Evolutionary conservation across 2,113 vertebrate genomes (phyloP).

Genomic region (Peromyscus leucopus): DNA sequence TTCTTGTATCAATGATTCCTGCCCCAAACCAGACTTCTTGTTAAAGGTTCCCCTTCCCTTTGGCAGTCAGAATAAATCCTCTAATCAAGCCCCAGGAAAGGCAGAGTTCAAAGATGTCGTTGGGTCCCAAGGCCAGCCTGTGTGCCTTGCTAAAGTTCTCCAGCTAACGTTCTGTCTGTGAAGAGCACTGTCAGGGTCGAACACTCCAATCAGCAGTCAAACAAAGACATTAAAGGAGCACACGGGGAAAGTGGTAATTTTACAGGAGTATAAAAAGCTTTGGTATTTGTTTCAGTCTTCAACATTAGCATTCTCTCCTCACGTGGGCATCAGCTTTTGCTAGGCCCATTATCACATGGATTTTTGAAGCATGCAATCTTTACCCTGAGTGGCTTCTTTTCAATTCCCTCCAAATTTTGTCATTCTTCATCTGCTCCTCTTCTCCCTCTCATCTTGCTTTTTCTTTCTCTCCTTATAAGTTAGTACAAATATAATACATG

Average conservation of each 20-base stretch:
- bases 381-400: slow-evolving; percentile 59
- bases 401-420: neutral
- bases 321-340: slow-evolving; percentile 61
- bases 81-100: slow-evolving; percentile 77
- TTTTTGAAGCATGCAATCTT: slow-evolving; percentile 72
- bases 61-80: slow-evolving; percentile 72
- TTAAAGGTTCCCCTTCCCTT: slow-evolving; percentile 77
- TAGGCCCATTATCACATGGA: slow-evolving; percentile 67
- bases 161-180: slow-evolving; percentile 17
- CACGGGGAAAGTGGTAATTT: slow-evolving; percentile 60
- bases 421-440: neutral
- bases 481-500: slow-evolving; percentile 4
- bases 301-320: slow-evolving; percentile 46
- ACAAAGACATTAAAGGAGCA: slow-evolving; percentile 76
- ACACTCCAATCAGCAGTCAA: slow-evolving; percentile 72
- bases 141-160: slow-evolving; percentile 49
- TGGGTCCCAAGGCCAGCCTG: slow-evolving; percentile 74
- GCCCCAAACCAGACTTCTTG: slow-evolving; percentile 60
- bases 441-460: neutral
- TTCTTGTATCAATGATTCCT: slow-evolving; percentile 63
- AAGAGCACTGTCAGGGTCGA: slow-evolving; percentile 71
- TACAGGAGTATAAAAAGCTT: slow-evolving; percentile 56
- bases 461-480: slow-evolving; percentile 54
- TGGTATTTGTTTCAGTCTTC: slow-evolving; percentile 50
- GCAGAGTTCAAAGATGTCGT: slow-evolving; percentile 76